These are phyloP conservation scores for Ceratosolen solmsi DNA, from an alignment of 1,140 invertebrate species.

Conservation along the genomic window DNA sequence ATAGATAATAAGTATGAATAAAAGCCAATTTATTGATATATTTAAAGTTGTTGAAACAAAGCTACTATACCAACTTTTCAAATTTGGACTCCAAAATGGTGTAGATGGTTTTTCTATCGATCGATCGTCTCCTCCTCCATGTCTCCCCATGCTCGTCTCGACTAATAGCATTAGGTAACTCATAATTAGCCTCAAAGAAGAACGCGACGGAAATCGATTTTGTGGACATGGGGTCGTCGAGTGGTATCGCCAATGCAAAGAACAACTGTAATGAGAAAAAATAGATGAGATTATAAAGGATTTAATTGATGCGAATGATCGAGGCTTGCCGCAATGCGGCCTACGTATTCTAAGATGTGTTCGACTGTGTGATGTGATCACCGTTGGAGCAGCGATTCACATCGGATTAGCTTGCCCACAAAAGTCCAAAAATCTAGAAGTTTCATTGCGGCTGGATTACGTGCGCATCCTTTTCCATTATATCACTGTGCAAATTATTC, in stretches of 20 bases:
- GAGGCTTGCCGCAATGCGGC: not conserved
- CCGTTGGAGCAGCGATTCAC: too few relatives aligned
- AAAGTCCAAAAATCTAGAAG: too few relatives aligned
- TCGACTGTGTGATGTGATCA: not conserved
- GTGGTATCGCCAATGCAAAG: conserved; percentile 64
- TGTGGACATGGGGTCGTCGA: conserved; percentile 63
- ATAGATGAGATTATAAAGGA: conserved; percentile 19
- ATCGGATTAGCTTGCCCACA: too few relatives aligned
- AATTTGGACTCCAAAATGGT: conserved; percentile 65
- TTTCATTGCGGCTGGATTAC: too few relatives aligned
- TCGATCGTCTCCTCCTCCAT: conserved; percentile 31
- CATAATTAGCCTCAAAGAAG: conserved; percentile 68
- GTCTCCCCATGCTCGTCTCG: conserved; percentile 23
- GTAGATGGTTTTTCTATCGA: conserved; percentile 61
- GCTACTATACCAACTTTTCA: conserved; percentile 60
- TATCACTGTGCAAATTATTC: too few relatives aligned
- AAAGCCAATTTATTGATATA: too few relatives aligned
- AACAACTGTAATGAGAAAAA: conserved; percentile 58
- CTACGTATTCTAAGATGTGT: not conserved
- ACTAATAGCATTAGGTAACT: conserved; percentile 53
- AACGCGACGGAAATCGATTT: conserved; percentile 65
- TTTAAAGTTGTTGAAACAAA: not conserved
- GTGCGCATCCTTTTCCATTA: too few relatives aligned
- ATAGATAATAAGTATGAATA: too few relatives aligned
- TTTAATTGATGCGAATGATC: conserved; percentile 37